Conservation (phyloP, 2,113 vertebrate species). For the rabbit (Oryctolagus cuniculus) region DNA sequence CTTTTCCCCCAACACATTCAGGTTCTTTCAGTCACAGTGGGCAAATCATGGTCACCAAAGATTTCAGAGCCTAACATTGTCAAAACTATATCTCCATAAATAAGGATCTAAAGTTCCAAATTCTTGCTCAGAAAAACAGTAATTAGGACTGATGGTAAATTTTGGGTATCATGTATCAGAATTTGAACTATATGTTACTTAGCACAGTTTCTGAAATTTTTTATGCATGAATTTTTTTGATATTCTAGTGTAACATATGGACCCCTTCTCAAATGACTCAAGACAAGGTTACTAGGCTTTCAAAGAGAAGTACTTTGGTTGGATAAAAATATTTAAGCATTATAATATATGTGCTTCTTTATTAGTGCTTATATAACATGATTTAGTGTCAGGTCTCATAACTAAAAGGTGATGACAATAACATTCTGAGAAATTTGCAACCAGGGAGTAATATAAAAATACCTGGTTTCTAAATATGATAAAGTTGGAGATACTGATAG, state of each 20-base stretch:
- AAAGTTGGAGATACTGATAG: background rate
- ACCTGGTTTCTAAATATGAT: background rate
- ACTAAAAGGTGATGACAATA: background rate
- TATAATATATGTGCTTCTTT: background rate
- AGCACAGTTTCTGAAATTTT: background rate
- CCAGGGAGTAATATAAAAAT: background rate
- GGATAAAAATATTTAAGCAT: background rate
- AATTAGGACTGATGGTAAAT: background rate
- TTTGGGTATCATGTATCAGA: background rate
- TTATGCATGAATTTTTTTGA: background rate
- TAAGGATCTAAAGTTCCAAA: background rate
- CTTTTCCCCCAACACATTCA: background rate
- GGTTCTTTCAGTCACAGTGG: background rate
- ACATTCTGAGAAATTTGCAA: constrained; percentile 43
- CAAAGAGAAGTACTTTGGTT: background rate
- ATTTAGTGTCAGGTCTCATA: background rate
- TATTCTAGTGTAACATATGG: background rate
- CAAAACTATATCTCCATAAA: background rate
- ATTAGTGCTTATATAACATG: background rate
- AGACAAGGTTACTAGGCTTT: background rate
- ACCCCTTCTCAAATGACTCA: background rate
- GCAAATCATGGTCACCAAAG: background rate
- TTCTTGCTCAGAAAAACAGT: background rate
- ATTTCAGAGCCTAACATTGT: background rate
- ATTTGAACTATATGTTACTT: background rate